Evolutionary conservation across 1,140 invertebrate species (phyloP), one percentile per base, ranked within the genome.

Genomic region (Scaptomyza hsui): DNA sequence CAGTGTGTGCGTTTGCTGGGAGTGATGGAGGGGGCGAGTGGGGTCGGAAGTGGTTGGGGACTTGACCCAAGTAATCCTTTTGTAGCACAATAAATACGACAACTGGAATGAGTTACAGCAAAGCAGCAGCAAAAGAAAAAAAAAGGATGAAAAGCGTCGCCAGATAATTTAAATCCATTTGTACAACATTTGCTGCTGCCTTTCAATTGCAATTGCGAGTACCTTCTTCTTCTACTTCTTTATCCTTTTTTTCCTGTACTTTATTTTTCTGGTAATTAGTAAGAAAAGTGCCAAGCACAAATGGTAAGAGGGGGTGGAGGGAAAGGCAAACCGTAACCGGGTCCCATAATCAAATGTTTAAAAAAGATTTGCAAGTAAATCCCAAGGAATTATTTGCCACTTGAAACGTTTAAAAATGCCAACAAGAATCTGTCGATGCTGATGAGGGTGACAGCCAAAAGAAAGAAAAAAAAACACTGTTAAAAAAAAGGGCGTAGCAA

Each of bases 341-440:
- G 44, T 49, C 49, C 72, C 79, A 73, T 77, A 81, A 86, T 79
- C 72, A 89, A 89, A 78, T 89, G 83, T 83, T 89, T 88, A 76
- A 89, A 81, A 85, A 89, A 82, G 78, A 89, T 89, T 89, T 89
- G 75, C 67, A 72, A 82, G 88, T 83, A 88, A 90, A 85, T 90
- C 88, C 88, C 89, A 78, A 81, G 78, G 85, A 90, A 90, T 90
- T 90, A 90, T 83, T 80, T 78, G 89, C 71, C 89, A 90, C 89
- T 90, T 85, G 81, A 88, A 89, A 78, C 88, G 83, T 88, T 90
- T 90, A 89, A 90, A 86, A 90, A 89, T 90, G 89, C 78, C 85
- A 90, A 80, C 78, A 80, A 81, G 80, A 81, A 69, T 62, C 63
- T 69, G 76, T 60, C 63, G 69, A 74, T 60, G 68, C 64, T 74